A percentile compares a stretch with the other conserved stretches of the same genome.
Conservation (phyloP, 1,140 invertebrate genomes). For the Drosophila burlai region DNA sequence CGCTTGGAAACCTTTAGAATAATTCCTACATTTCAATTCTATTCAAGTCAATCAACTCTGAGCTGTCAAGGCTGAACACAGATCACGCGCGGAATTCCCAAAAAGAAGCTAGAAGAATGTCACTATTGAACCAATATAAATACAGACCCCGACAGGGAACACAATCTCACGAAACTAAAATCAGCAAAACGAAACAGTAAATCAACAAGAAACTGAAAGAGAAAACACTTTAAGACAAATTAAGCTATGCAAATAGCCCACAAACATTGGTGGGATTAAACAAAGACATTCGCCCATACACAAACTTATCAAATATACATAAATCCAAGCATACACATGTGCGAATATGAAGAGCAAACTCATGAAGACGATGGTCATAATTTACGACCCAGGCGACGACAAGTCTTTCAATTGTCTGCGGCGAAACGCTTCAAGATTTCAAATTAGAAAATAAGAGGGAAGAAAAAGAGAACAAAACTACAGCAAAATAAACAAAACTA, state of each 20-base stretch:
- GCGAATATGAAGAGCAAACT: constrained; percentile 36
- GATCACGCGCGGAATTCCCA: constrained; percentile 19
- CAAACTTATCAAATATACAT: constrained; percentile 20
- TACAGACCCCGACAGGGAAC: constrained; percentile 14
- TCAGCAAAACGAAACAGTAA: constrained; percentile 35
- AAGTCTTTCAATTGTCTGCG: constrained; percentile 49
- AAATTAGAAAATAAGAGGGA: constrained; percentile 24
- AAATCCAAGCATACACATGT: constrained; percentile 6
- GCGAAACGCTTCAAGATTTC: constrained; percentile 29
- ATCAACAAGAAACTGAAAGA: constrained; percentile 40
- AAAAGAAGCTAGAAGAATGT: constrained; percentile 18
- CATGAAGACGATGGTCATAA: constrained; percentile 25
- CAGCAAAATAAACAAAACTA: constrained; percentile 48
- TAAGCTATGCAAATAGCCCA: constrained; percentile 41
- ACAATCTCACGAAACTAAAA: constrained; percentile 29
- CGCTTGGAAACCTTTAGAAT: constrained; percentile 35
- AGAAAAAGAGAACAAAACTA: constrained; percentile 18
- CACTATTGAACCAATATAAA: constrained; percentile 32
- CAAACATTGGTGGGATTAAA: constrained; percentile 34
- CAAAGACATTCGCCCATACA: constrained; percentile 18
- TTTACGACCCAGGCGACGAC: constrained; percentile 43
- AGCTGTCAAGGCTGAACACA: constrained; percentile 47
- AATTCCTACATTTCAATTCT: constrained; percentile 12
- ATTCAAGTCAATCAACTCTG: constrained; percentile 53
- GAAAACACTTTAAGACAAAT: constrained; percentile 54